phyloP scores from a whole-genome alignment of 2,797 vertebrate species.

The Lepidocolaptes lacrymiger region DNA sequence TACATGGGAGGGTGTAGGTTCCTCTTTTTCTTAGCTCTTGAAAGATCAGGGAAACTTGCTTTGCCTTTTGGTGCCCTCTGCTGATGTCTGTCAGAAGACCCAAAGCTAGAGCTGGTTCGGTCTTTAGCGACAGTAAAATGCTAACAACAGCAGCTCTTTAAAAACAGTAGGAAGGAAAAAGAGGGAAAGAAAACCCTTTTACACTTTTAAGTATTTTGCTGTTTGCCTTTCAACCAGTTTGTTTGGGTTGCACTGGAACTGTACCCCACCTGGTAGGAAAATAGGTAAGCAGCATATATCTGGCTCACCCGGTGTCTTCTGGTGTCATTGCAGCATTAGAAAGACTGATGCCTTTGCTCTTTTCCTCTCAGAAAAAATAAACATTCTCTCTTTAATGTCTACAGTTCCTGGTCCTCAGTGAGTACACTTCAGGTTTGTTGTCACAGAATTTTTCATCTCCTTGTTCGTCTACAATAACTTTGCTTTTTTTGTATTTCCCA shows the following conservation, averaged over 20 bases:
- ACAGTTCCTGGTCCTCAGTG: not conserved
- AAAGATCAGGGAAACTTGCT: not conserved
- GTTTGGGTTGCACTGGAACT: not conserved
- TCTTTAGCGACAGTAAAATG: not conserved
- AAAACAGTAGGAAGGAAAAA: not conserved
- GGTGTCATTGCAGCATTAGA: not conserved
- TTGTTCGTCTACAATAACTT: not conserved
- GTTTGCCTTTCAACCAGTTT: not conserved
- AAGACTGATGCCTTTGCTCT: not conserved
- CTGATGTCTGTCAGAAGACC: not conserved
- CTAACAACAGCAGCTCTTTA: not conserved
- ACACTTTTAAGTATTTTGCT: not conserved
- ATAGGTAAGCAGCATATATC: not conserved
- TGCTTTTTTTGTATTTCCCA: not conserved
- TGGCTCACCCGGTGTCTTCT: not conserved
- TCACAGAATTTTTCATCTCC: not conserved
- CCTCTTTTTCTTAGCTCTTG: not conserved
- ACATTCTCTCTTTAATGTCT: not conserved
- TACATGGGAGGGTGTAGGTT: fast-evolving
- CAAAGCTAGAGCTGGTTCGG: not conserved
- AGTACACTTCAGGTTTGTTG: not conserved
- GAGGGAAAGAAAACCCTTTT: not conserved
- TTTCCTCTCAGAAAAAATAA: not conserved
- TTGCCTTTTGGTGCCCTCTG: not conserved
- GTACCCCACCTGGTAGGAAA: not conserved